Conservation (phyloP, 2,113 vertebrate genomes). For the Ciconia stormi region DNA sequence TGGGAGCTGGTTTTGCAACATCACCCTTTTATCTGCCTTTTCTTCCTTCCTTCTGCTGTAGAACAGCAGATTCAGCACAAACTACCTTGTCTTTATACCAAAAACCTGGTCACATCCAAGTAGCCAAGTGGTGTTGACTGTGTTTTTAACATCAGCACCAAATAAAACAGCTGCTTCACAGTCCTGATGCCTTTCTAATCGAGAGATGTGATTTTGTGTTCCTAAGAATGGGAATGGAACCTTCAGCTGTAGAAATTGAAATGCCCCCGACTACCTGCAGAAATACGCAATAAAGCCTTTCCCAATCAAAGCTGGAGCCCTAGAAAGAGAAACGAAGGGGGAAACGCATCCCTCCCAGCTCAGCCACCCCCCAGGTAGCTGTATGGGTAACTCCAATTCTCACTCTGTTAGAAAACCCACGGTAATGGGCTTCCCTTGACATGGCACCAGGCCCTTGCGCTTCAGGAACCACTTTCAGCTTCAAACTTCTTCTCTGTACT, state of each 20-base stretch:
- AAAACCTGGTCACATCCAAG: background rate
- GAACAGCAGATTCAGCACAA: background rate
- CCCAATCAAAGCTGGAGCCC: background rate
- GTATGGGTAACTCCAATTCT: background rate
- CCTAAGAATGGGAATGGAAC: background rate
- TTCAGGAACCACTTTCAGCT: background rate
- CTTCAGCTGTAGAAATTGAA: background rate
- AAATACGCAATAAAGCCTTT: background rate
- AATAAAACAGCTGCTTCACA: background rate
- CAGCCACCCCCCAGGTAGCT: too few relatives aligned
- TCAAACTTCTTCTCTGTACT: background rate
- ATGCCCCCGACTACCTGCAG: background rate
- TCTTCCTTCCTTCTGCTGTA: background rate
- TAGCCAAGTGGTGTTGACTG: background rate
- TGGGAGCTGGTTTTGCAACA: background rate
- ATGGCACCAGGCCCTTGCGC: background rate
- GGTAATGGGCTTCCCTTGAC: background rate
- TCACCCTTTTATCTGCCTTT: background rate
- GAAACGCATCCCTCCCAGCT: rapidly evolving
- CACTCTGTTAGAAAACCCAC: background rate
- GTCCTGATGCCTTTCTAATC: background rate
- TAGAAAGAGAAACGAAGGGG: background rate
- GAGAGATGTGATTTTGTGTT: background rate
- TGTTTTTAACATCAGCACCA: background rate
- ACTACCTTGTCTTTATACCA: background rate